phyloP scores from a whole-genome alignment of 2,113 vertebrate genomes.

The Trogon melanurus region DNA sequence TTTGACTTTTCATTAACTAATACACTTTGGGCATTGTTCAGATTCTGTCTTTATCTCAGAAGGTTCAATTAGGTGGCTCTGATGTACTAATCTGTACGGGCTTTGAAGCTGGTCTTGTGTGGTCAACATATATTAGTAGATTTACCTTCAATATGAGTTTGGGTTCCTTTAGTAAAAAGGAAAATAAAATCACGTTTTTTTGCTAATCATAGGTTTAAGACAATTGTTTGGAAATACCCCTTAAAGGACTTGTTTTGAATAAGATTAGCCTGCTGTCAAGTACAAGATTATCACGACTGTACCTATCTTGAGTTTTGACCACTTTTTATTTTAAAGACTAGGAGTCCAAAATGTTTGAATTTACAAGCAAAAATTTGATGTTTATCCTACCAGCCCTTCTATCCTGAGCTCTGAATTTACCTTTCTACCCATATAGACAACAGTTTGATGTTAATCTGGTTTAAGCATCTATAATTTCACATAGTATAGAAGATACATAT shows the following conservation, averaged over 20 bases:
- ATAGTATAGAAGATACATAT: background rate
- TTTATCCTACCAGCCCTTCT: background rate
- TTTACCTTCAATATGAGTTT: background rate
- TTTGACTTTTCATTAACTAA: background rate
- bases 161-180: background rate
- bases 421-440: background rate
- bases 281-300: background rate
- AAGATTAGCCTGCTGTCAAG: background rate
- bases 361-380: background rate
- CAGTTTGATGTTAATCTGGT: background rate
- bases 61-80: background rate
- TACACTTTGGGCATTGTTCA: background rate
- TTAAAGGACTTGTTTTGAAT: background rate
- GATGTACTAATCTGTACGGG: background rate
- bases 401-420: background rate
- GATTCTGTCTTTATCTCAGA: background rate
- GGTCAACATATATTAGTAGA: background rate
- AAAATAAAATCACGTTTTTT: background rate
- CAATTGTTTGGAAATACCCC: fast-evolving
- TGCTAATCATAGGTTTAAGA: background rate
- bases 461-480: background rate
- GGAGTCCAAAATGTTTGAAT: background rate
- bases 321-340: background rate
- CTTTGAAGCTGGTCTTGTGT: background rate
- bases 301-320: background rate